Conservation (phyloP, 2,797 vertebrate genomes). For the Nothura maculosa region DNA sequence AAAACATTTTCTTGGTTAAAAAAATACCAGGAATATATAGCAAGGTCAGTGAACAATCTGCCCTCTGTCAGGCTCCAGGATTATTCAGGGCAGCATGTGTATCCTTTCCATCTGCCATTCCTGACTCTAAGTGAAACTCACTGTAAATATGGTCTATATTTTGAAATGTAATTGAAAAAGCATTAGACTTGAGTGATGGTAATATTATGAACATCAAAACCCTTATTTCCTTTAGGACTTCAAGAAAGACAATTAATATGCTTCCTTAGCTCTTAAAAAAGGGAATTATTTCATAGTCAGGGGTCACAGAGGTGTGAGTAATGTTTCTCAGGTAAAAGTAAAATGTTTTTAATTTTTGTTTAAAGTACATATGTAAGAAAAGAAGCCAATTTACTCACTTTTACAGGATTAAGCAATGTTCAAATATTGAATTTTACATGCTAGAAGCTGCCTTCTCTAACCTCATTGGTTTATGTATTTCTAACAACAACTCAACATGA, state of each 20-base stretch:
- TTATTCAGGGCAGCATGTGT: conserved; percentile 32
- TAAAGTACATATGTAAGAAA: background rate
- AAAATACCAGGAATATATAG: conserved; percentile 10
- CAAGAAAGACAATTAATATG: background rate
- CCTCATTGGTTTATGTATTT: background rate
- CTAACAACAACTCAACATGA: background rate
- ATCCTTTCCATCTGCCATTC: conserved; percentile 70
- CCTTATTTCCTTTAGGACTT: background rate
- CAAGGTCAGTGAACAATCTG: conserved; percentile 27
- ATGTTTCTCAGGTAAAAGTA: background rate
- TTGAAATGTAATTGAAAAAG: conserved; percentile 72
- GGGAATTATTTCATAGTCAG: background rate
- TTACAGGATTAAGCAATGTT: background rate
- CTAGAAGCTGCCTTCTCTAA: background rate
- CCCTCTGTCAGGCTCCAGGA: conserved; percentile 41
- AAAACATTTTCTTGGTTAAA: conserved; percentile 1
- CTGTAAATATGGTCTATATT: conserved; percentile 63
- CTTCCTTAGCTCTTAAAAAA: background rate
- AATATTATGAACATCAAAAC: conserved; percentile 55
- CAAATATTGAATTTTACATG: background rate
- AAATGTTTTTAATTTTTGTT: background rate
- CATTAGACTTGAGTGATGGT: conserved; percentile 72
- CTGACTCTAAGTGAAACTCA: conserved; percentile 36
- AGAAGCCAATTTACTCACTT: background rate
- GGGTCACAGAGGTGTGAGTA: background rate